phyloP scores from a whole-genome alignment of 2,888 invertebrate genomes.

The Tigriopus californicus region DNA sequence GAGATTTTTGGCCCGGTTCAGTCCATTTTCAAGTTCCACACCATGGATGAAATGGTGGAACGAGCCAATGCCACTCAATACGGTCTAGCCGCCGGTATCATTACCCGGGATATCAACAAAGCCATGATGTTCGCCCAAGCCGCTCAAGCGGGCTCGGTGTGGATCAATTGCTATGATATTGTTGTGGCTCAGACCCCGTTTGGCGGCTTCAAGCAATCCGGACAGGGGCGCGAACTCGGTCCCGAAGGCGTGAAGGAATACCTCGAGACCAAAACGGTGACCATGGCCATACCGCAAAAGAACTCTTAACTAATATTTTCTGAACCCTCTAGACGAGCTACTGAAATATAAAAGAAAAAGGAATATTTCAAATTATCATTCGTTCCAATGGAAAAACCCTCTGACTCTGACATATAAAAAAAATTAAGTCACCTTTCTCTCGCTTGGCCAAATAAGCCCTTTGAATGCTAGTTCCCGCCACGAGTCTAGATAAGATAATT shows the following conservation, averaged over 20 bases:
- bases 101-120: slow-evolving; percentile 56
- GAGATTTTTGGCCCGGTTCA: slow-evolving; percentile 80
- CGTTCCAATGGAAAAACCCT: too few species aligned
- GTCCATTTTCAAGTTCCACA: slow-evolving; percentile 59
- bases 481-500: too few species aligned
- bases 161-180: slow-evolving; percentile 57
- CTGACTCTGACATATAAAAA: too few species aligned
- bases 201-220: slow-evolving; percentile 71
- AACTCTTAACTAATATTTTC: slow-evolving; percentile 13
- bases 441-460: too few species aligned
- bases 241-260: slow-evolving; percentile 52
- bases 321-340: too few species aligned
- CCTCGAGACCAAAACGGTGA: slow-evolving; percentile 55
- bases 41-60: slow-evolving; percentile 53
- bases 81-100: slow-evolving; percentile 61
- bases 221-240: slow-evolving; percentile 47
- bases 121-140: slow-evolving; percentile 53
- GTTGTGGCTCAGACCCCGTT: slow-evolving; percentile 58
- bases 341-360: too few species aligned
- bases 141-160: slow-evolving; percentile 59
- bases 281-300: slow-evolving; percentile 29
- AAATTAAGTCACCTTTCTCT: too few species aligned
- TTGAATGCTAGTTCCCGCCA: too few species aligned
- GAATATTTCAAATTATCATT: too few species aligned
- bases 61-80: slow-evolving; percentile 59